Base-by-base conservation (phyloP, 2,113 vertebrate genomes). In the Xiphorhynchus elegans region DNA sequence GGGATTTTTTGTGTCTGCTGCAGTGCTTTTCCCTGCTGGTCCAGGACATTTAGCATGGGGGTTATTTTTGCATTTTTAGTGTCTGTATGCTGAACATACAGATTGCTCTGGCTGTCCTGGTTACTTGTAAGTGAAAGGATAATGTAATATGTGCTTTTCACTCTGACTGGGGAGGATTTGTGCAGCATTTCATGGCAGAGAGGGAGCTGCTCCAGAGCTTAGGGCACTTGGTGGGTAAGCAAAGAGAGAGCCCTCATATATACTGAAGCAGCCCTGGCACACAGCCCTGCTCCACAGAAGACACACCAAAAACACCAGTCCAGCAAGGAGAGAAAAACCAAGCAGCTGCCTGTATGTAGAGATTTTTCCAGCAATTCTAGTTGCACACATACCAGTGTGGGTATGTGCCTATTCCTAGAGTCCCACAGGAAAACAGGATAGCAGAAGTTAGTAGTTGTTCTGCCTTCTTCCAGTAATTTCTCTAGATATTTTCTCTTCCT, bases 281-380 rank as follows among this genome's bases (percentile, higher is more conserved):
- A 2, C 13, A 25, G 23, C 55, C 66, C 18, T 28, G 17, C 6
- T 29, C 1, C 0, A 7, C 46, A 74, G 46, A 62, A 62, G 26
- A 33, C 26, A 62, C 37, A 33, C 24, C 46, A 82, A 42, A 75
- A 90, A 59, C 28, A 47, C 25, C n/a, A 49, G 69, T 13, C 26
- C 37, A 70, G 26, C 14, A 49, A 70, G 18, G 26, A 5, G 21
- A 62, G 18, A 25, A 16, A 16, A 53, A 3, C 1, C 31, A 40
- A 21, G 12, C 18, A 37, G 5, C 49, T 63, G 14, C 12, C 2
- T 18, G 5, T 75, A 67, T 72, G 21, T n/a, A 37, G 25, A 67
- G 52, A 19, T 19, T 29, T 8, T 28, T 37, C 24, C 25, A 70
- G 29, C n/a, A 82, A 28, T 25, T 75, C 11, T 20, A 40, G 47